Base-by-base conservation (phyloP, 53 echinoderm and acorn worm species). In the Temnopleurus reevesii region DNA sequence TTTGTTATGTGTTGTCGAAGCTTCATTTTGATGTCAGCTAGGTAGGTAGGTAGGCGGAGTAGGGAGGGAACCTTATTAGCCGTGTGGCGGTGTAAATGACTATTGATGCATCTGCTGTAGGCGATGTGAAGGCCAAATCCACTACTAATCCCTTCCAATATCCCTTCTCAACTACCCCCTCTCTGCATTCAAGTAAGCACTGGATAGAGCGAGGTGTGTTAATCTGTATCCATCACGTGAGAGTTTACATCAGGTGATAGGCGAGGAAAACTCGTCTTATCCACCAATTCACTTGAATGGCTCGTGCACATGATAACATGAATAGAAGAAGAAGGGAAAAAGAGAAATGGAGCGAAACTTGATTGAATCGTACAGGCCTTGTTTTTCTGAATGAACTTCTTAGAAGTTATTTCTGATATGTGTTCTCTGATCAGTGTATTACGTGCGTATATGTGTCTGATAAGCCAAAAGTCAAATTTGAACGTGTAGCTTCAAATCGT, bases 41-140 rank as follows among this genome's bases (percentile, higher is more conserved):
- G n/a, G n/a, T n/a, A n/a, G n/a, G n/a, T n/a, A n/a, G n/a, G n/a
- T n/a, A n/a, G n/a, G n/a, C n/a, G n/a, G n/a, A n/a, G 46, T 36
- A 56, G 55, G 54, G 60, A 45, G 47, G 25, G 57, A 8, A 45
- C 45, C 59, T 87, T 29, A 87, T 87, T 87, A 87, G 71, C 71
- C 30, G 88, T 35, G 88, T 26, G 66, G 33, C 88, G 53, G 88
- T 66, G 88, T 47, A 87, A 87, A 87, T 87, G 65, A 87, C 47
- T 87, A 87, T 87, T 87, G 88, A 49, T 66, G 34, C 88, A 87
- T 87, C 88, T 87, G 88, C 88, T 87, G 53, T 49, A 36, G 71
- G 88, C 66, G 65, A 87, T 35, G 47, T 51, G 49, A 66, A 29
- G 88, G 85, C 41, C 49, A 66, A 87, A 87, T 65, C 27, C 88